Evolutionary conservation across 1,140 invertebrate genomes (phyloP), one percentile per base, ranked within the genome.

Genomic region (Meloidogyne chitwoodi): DNA sequence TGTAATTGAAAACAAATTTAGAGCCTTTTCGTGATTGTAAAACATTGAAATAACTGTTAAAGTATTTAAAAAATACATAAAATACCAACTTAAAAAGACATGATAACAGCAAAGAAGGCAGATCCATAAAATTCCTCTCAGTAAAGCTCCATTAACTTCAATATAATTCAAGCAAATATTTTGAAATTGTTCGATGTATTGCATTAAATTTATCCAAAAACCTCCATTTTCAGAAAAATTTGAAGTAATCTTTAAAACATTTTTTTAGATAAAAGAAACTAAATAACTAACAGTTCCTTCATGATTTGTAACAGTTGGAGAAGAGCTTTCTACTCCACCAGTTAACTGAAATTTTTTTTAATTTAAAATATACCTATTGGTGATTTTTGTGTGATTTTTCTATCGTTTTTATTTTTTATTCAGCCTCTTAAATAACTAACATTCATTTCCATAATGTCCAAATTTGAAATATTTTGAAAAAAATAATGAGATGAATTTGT

Each of bases 11-110:
- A 73, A 73, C 5, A 73, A 64, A 22, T 41, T 65, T n/a, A 24
- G 16, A 19, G 71, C 56, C 14, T 34, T 27, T 38, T 73, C 24
- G 19, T 31, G 64, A 11, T 73, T 63, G 22, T 64, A 29, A 14
- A 68, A 68, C 22, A 73, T 61, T 27, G 71, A 61, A 41, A 70
- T 27, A n/a, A 26, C 68, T 70, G 34, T n/a, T n/a, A n/a, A n/a
- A n/a, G n/a, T n/a, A 56, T n/a, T 56, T 56, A 56, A n/a, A 14
- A 0, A 1, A 16, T 16, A 44, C 14, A 41, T 14, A 41, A 8
- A 8, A 1, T 44, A 19, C 44, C 6, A 48, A 56, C 48, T 5
- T 56, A 56, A 56, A 56, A 56, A 56, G 4, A 56, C 0, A 3
- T 56, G 48, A 56, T 56, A 56, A 56, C 48, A 4, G n/a, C 48